A percentile compares a stretch with the other conserved stretches of the same genome.
Evolutionary conservation across 1,140 invertebrate genomes (phyloP).

Genomic region (Vanessa atalanta): DNA sequence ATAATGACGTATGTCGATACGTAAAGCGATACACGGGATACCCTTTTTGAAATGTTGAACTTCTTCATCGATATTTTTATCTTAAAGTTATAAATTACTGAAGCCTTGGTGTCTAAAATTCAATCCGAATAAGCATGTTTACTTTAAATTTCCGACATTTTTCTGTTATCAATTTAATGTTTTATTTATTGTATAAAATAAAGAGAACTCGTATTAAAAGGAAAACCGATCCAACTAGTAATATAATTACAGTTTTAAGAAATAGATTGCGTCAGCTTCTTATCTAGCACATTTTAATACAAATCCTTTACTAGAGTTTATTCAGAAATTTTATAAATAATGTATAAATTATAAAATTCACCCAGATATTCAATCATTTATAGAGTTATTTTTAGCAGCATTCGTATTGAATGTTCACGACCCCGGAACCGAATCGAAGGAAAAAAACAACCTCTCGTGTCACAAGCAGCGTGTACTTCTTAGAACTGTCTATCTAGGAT

Average conservation of each 20-base stretch:
- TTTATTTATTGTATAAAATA: constrained; percentile 1
- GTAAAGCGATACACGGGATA: neutral
- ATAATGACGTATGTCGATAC: constrained; percentile 32
- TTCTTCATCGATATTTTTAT: no score
- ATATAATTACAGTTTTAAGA: constrained; percentile 5
- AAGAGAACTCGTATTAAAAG: neutral
- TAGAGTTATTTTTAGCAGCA: constrained; percentile 1
- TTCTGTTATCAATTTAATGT: no score
- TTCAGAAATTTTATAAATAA: no score
- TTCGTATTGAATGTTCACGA: constrained; percentile 22
- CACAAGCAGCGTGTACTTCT: constrained; percentile 21
- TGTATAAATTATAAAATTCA: no score
- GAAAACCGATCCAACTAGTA: neutral
- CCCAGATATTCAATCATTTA: neutral
- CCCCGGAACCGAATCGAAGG: constrained; percentile 28
- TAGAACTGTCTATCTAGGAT: constrained; percentile 25
- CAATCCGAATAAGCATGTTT: neutral
- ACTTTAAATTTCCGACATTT: no score
- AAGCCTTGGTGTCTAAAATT: no score
- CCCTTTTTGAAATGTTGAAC: neutral
- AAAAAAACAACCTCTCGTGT: constrained; percentile 15
- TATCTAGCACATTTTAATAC: constrained; percentile 1
- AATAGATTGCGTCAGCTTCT: constrained; percentile 6
- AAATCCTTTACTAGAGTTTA: neutral
- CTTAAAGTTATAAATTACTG: no score